Conservation (phyloP, 1,140 invertebrate species). For the Scaptomyza montana region DNA sequence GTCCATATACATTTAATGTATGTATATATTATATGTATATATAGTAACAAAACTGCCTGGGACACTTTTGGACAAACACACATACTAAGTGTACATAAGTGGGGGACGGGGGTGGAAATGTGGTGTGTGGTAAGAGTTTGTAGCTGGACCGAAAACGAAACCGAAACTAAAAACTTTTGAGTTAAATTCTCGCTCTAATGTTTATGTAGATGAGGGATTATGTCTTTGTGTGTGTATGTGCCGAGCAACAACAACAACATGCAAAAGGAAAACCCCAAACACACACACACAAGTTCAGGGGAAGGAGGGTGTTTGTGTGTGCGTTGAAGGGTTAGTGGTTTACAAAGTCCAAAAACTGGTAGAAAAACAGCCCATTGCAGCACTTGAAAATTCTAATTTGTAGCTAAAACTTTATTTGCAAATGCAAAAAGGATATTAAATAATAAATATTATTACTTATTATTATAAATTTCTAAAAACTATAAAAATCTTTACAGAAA, state of each 20-base stretch:
- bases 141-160: constrained; percentile 75
- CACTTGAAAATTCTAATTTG: constrained; percentile 83
- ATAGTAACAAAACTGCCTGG: constrained; percentile 61
- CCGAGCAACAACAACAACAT: constrained; percentile 23
- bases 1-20: background rate
- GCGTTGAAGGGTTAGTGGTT: background rate
- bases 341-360: constrained; percentile 19
- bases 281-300: constrained; percentile 6
- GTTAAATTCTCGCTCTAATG: constrained; percentile 81
- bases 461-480: constrained; percentile 1
- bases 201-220: constrained; percentile 82
- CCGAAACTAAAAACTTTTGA: constrained; percentile 82
- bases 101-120: background rate
- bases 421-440: constrained; percentile 62
- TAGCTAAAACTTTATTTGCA: constrained; percentile 75
- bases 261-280: constrained; percentile 5
- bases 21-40: constrained; percentile 28
- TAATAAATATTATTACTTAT: too few species aligned
- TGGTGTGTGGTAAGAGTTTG: constrained; percentile 8
- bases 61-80: constrained; percentile 56
- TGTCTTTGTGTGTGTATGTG: constrained; percentile 72
- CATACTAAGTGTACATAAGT: constrained; percentile 12
- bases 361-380: constrained; percentile 59
- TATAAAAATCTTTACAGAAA: background rate
- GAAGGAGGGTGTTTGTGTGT: constrained; percentile 2